Evolutionary conservation across 2,797 vertebrate genomes (phyloP).

Genomic region (Pipistrellus nathusii): DNA sequence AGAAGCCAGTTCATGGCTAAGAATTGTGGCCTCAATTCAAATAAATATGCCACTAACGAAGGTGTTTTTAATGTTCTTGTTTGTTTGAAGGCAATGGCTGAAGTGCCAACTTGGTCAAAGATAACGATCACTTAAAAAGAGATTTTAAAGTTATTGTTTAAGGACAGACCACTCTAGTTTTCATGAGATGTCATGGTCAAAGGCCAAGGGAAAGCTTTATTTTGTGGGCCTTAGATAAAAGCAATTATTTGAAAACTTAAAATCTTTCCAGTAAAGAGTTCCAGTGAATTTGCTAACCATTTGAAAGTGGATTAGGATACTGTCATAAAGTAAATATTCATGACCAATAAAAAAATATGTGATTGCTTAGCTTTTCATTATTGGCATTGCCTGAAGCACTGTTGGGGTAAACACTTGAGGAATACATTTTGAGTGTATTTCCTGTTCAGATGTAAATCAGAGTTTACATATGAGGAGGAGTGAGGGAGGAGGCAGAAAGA

Average conservation of each 20-base stretch:
- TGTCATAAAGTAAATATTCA: constrained; percentile 68
- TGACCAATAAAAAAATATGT: constrained; percentile 54
- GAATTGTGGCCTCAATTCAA: neutral
- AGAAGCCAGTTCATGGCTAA: neutral
- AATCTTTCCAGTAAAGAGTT: constrained; percentile 45
- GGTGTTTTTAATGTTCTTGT: neutral
- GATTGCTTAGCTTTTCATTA: constrained; percentile 55
- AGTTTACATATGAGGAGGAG: constrained; percentile 6
- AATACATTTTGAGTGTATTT: constrained; percentile 56
- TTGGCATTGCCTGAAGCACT: constrained; percentile 34
- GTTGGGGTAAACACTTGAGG: constrained; percentile 39
- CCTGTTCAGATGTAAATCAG: constrained; percentile 70
- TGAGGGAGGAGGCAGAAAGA: neutral
- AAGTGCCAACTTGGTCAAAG: constrained; percentile 7
- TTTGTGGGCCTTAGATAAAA: constrained; percentile 15
- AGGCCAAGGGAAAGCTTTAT: neutral
- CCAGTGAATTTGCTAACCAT: constrained; percentile 58
- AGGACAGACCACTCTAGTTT: neutral
- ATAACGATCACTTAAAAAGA: neutral
- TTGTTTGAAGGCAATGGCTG: neutral
- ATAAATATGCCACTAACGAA: neutral
- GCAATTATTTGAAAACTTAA: constrained; percentile 28
- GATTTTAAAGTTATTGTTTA: neutral
- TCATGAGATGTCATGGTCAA: neutral
- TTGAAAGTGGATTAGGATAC: constrained; percentile 41